Conservation (phyloP, 2,888 invertebrate species). For the Tridacna gigas region DNA sequence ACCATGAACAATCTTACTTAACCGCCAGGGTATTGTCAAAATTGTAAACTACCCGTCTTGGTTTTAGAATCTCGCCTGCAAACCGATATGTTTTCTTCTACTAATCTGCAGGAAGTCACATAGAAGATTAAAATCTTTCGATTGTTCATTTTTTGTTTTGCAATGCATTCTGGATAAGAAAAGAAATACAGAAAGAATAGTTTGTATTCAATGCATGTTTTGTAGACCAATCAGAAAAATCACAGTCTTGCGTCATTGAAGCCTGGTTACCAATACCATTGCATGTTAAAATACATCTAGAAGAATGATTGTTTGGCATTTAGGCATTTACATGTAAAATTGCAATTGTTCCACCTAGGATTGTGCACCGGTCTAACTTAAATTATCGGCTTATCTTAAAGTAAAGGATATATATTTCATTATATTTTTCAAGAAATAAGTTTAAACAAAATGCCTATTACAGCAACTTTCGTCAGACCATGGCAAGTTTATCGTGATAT, state of each 20-base stretch:
- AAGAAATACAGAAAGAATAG: background rate
- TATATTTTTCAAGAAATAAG: background rate
- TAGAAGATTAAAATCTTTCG: conserved; percentile 5
- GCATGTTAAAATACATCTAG: conserved; percentile 4
- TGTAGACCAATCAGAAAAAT: conserved; percentile 7
- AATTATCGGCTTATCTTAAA: conserved; percentile 15
- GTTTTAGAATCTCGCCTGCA: background rate
- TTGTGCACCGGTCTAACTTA: conserved; percentile 11
- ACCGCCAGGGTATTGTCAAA: background rate
- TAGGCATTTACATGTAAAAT: conserved; percentile 1
- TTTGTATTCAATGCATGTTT: background rate
- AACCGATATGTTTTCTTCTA: background rate
- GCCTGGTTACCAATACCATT: conserved; percentile 9
- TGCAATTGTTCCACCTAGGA: background rate
- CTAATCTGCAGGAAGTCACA: conserved; percentile 15
- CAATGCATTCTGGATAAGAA: background rate
- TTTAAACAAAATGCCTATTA: background rate
- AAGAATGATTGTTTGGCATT: background rate
- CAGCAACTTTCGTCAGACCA: conserved; percentile 21
- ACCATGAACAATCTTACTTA: conserved; percentile 11
- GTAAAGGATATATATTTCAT: too few relatives aligned
- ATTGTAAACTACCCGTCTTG: background rate
- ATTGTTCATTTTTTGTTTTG: background rate
- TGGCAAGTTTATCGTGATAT: conserved; percentile 8
- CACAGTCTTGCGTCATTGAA: background rate